Conservation (phyloP, 2,888 invertebrate genomes). For the Himalopsyche japonica region DNA sequence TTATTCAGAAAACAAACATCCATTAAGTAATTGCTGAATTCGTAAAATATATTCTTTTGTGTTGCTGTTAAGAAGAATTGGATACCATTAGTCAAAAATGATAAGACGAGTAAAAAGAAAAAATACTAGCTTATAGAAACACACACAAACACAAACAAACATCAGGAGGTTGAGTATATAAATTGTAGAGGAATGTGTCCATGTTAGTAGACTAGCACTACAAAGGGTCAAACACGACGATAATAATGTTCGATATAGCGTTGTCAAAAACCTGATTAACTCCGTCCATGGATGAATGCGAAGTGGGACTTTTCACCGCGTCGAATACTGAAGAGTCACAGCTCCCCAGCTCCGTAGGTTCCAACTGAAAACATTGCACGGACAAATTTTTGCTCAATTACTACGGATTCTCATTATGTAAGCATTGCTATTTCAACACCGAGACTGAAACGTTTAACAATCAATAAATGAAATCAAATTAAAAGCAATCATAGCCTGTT, state of each 20-base stretch:
- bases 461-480: not conserved
- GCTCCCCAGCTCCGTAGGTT: conserved; percentile 50
- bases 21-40: too few species aligned
- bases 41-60: too few species aligned
- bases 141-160: too few species aligned
- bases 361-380: conserved; percentile 31
- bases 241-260: not conserved
- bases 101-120: too few species aligned
- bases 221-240: not conserved
- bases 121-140: too few species aligned
- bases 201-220: not conserved
- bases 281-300: conserved; percentile 57
- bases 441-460: not conserved
- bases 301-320: conserved; percentile 53
- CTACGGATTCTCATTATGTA: not conserved
- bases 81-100: too few species aligned
- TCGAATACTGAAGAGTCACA: conserved; percentile 55
- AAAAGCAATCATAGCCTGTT: not conserved
- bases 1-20: too few species aligned
- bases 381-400: not conserved
- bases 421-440: not conserved
- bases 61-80: too few species aligned
- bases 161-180: too few species aligned
- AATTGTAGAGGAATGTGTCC: too few species aligned
- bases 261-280: conserved; percentile 51